Percentiles rank a stretch among this genome's conserved stretches.
Evolutionary conservation across 2,797 vertebrate species (phyloP).

Genomic region (Hemitrygon akajei): DNA sequence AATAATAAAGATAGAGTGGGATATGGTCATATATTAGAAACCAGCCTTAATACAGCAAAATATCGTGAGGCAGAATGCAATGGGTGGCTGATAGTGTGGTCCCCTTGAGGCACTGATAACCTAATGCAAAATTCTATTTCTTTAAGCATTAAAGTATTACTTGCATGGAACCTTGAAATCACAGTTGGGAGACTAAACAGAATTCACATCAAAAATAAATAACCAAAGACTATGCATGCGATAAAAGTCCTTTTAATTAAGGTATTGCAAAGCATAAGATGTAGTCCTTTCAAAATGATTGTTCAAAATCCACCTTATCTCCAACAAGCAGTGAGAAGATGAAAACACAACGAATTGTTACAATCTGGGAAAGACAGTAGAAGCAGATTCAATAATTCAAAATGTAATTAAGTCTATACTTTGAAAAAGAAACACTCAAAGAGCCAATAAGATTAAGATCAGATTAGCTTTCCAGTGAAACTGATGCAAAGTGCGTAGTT

Average conservation of each 20-base stretch:
- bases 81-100: too few species aligned
- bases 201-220: not conserved
- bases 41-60: too few species aligned
- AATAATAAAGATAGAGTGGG: not conserved
- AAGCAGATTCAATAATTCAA: not conserved
- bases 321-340: not conserved
- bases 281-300: not conserved
- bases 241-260: not conserved
- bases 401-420: not conserved
- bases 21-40: too few species aligned
- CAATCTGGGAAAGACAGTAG: not conserved
- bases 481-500: too few species aligned
- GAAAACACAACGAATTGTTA: not conserved
- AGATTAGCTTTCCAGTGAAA: too few species aligned
- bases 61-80: too few species aligned
- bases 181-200: not conserved
- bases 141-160: not conserved
- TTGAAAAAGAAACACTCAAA: not conserved
- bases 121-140: too few species aligned
- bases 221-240: not conserved
- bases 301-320: not conserved
- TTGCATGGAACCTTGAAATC: not conserved
- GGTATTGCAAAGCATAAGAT: not conserved
- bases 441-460: too few species aligned
- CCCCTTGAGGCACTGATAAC: not conserved